Evolutionary conservation across 1,140 invertebrate species (phyloP), one percentile per base, ranked within the genome.

Genomic region (Atta cephalotes): DNA sequence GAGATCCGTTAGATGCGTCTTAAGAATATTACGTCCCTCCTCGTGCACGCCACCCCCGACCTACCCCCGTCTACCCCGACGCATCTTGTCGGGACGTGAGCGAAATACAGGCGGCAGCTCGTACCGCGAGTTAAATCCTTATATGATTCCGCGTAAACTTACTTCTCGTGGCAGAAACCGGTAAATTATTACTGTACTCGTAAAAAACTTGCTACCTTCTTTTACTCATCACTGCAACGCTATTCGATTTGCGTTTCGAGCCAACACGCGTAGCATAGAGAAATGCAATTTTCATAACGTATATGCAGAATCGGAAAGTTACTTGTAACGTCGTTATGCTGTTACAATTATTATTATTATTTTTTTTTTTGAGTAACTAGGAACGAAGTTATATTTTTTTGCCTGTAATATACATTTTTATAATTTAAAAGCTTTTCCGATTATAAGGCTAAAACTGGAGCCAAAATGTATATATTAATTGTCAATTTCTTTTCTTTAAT

Each of bases 11-110:
- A 51, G 72, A 84, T 62, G 56, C 70, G 25, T 74, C 80, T 62
- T 82, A 84, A 76, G 80, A 84, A 84, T 84, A 84, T 84, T 84
- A 76, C 56, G 25, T 35, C 28, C 21, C 78, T 1, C 25, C 28
- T 31, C 3, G 28, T 31, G 28, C 28, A 31, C 28, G 0, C 14
- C 14, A 2, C 25, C 25, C 16, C 6, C 62, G 1, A 2, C 62
- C 28, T 0, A 39, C 5, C 25, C 12, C 25, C 14, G 12, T 21
- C 66, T 68, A 25, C 60, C 10, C 35, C 25, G 68, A 82, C 45
- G 53, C 53, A 62, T 82, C 80, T 62, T 21, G 21, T 14, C 28
- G 39, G 39, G n/a, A 84, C 45, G 80, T 76, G 80, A 84, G 70
- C 80, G 70, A 84, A 84, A 84, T 84, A 84, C 65, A 28, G 39